phyloP scores from a whole-genome alignment of 2,113 vertebrate species.

The Gopherus evgoodei region DNA sequence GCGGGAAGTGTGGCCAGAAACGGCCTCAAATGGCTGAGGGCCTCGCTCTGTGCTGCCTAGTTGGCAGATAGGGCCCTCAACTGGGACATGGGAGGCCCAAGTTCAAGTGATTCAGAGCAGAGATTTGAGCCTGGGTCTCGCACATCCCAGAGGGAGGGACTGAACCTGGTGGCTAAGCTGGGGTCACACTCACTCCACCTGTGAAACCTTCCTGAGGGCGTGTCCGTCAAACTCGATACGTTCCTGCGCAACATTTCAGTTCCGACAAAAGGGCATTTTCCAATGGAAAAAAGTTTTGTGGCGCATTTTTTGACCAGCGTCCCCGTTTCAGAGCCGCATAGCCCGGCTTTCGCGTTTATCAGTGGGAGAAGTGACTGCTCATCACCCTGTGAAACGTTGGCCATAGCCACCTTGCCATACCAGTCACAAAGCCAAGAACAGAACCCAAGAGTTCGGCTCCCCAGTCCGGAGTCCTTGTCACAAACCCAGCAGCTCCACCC shows the following conservation, averaged over 20 bases:
- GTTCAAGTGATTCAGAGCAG: background rate
- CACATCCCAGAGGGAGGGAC: background rate
- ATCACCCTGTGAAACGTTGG: background rate
- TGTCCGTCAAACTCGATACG: background rate
- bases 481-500: background rate
- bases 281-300: background rate
- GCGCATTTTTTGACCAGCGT: background rate
- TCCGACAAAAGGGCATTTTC: background rate
- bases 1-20: background rate
- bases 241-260: background rate
- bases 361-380: background rate
- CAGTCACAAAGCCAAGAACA: background rate
- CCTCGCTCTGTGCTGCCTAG: background rate
- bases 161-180: background rate
- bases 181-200: background rate
- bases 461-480: background rate
- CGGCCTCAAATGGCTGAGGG: background rate
- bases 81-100: background rate
- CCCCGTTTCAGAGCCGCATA: background rate
- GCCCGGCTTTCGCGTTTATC: background rate
- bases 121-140: background rate
- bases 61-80: background rate
- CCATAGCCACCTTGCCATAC: background rate
- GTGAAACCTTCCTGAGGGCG: background rate
- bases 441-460: background rate